phyloP scores from a whole-genome alignment of 2,888 invertebrate species.

The Macrosoma leucophasiata region DNA sequence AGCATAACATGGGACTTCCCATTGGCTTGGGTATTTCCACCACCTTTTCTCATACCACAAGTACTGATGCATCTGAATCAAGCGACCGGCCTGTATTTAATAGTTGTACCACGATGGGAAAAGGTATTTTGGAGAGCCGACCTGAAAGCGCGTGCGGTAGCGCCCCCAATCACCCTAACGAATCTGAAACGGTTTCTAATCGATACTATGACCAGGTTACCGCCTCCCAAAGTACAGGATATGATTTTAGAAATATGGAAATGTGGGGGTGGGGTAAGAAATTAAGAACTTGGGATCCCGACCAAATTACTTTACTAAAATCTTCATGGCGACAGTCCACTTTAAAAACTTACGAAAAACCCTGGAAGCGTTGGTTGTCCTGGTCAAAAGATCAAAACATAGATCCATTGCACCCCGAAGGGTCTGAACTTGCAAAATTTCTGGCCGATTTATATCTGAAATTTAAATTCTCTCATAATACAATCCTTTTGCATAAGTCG shows the following conservation, averaged over 20 bases:
- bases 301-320: too few species aligned
- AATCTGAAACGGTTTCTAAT: too few species aligned
- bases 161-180: conserved; percentile 13
- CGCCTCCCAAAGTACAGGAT: conserved; percentile 15
- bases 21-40: conserved; percentile 23
- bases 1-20: conserved; percentile 16
- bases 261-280: conserved; percentile 23
- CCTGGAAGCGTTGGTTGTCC: too few species aligned
- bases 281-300: too few species aligned
- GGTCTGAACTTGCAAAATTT: conserved; percentile 4
- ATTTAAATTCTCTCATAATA: conserved; percentile 14
- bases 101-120: conserved; percentile 20
- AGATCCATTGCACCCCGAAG: conserved; percentile 2
- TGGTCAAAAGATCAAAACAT: conserved; percentile 4
- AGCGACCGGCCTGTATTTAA: conserved; percentile 13
- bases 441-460: conserved; percentile 14
- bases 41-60: conserved; percentile 20
- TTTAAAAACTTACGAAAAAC: too few species aligned
- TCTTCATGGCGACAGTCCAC: too few species aligned
- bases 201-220: too few species aligned
- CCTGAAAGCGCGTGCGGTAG: conserved; percentile 13
- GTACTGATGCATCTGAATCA: conserved; percentile 16
- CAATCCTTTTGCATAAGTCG: conserved; percentile 16
- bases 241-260: conserved; percentile 25
- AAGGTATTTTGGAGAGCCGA: conserved; percentile 22